phyloP scores from a whole-genome alignment of 2,797 vertebrate species.

The Molossus alvarezi region DNA sequence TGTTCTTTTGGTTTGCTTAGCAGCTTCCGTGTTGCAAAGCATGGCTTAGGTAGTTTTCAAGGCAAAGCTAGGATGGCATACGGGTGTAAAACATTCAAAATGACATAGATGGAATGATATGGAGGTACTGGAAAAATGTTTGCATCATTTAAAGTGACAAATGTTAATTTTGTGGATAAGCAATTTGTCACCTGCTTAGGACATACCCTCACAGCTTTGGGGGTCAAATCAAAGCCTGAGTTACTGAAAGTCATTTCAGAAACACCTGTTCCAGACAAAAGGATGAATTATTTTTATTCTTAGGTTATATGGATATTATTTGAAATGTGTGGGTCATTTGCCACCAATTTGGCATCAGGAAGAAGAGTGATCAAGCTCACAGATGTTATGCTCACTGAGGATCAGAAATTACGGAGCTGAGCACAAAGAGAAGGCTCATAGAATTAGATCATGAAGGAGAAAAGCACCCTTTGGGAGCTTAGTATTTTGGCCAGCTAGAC shows the following conservation, averaged over 20 bases:
- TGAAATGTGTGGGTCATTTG: conserved; percentile 31
- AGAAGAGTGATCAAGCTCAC: background rate
- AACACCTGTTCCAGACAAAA: conserved; percentile 34
- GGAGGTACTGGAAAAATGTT: conserved; percentile 5
- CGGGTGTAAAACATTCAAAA: conserved; percentile 32
- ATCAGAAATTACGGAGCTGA: background rate
- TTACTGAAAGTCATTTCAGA: conserved; percentile 33
- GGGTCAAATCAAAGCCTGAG: background rate
- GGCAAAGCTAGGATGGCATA: background rate
- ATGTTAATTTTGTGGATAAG: conserved; percentile 56
- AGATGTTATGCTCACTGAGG: background rate
- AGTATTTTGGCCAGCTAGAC: background rate
- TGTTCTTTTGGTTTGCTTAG: background rate
- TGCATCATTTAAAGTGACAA: conserved; percentile 76
- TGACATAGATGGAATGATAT: conserved; percentile 7
- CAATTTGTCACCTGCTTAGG: conserved; percentile 28
- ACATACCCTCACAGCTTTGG: conserved; percentile 35
- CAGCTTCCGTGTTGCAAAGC: background rate
- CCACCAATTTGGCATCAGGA: background rate
- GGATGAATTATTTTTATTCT: conserved; percentile 40
- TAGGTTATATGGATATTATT: background rate
- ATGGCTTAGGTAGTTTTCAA: background rate
- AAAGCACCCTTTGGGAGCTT: background rate
- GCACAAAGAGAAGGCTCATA: background rate
- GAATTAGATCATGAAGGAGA: background rate